Evolutionary conservation across 1,140 invertebrate species (phyloP), one percentile per base, ranked within the genome.

Genomic region (Heliconius himera): DNA sequence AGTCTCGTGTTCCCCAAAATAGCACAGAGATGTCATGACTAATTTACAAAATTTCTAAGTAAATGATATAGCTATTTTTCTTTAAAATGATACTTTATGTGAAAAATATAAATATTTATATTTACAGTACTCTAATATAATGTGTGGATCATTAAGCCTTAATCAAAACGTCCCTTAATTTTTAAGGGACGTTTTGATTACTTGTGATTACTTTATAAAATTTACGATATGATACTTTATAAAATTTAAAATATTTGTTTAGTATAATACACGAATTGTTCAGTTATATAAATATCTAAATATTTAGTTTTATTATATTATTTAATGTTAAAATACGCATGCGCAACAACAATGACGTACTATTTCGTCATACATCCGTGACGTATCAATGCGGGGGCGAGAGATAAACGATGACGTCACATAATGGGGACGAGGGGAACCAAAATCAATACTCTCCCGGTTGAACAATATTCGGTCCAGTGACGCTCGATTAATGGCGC

Each of bases 401-500:
- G 83, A 38, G 81, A 85, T 46, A 81, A 89, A 87, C 85, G 75
- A 83, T 93, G 92, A 92, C 91, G 91, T 93, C 83, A 60, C 56
- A 22, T 13, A 16, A 6, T 49, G 81, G 76, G 36, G 41, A 81
- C 33, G 83, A 77, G 86, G 86, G 76, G 80, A 75, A 82, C 72
- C 41, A 66, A 84, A 56, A 90, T 91, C 91, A 86, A 91, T 92
- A 90, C 70, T 73, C 77, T 77, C 81, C 73, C 81, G 70, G 66
- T 82, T 82, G 87, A 88, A 86, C 88, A 90, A 87, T 90, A 88
- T 86, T 85, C 77, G 86, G 87, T 84, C 85, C 88, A 89, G 85
- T 88, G 88, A 89, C 87, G 90, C 85, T 91, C 87, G 87, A 87
- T 84, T 91, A 91, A 88, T 89, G 82, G 74, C 80, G 79, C 76